A percentile compares a stretch with the other conserved stretches of the same genome.
Evolutionary conservation across 2,113 vertebrate genomes (phyloP).

Genomic region (Cynoglossus semilaevis): DNA sequence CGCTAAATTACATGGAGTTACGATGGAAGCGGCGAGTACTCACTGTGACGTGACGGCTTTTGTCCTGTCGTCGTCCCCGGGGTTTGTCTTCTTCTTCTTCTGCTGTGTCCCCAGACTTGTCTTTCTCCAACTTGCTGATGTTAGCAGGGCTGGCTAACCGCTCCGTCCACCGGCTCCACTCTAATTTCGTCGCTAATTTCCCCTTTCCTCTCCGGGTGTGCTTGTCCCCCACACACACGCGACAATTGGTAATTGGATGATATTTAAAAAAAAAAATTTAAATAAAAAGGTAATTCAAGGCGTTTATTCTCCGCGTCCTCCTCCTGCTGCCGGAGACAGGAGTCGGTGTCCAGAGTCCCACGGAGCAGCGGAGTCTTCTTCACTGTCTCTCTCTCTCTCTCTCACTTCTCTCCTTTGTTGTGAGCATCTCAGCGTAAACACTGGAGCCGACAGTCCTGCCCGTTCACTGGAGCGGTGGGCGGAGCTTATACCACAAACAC

Average conservation of each 20-base stretch:
- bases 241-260: neutral
- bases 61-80: conserved; percentile 35
- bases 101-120: neutral
- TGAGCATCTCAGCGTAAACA: conserved; percentile 73
- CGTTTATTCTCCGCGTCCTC: neutral
- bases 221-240: neutral
- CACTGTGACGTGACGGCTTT: conserved; percentile 42
- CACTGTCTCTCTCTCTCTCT: conserved; percentile 49
- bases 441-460: conserved; percentile 22
- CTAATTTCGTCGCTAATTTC: conserved; percentile 36
- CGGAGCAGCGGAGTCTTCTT: neutral
- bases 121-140: conserved; percentile 47
- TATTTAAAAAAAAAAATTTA: too few relatives aligned
- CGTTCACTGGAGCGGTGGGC: conserved; percentile 27
- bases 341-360: too few relatives aligned
- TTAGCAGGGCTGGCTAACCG: conserved; percentile 54
- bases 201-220: conserved; percentile 2
- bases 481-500: neutral
- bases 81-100: neutral
- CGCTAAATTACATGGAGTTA: neutral
- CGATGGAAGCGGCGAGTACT: conserved; percentile 29
- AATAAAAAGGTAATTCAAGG: too few relatives aligned
- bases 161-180: conserved; percentile 31
- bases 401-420: conserved; percentile 63
- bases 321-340: neutral